Evolutionary conservation across 2,888 invertebrate genomes (phyloP).

Genomic region (Anodontia alba): DNA sequence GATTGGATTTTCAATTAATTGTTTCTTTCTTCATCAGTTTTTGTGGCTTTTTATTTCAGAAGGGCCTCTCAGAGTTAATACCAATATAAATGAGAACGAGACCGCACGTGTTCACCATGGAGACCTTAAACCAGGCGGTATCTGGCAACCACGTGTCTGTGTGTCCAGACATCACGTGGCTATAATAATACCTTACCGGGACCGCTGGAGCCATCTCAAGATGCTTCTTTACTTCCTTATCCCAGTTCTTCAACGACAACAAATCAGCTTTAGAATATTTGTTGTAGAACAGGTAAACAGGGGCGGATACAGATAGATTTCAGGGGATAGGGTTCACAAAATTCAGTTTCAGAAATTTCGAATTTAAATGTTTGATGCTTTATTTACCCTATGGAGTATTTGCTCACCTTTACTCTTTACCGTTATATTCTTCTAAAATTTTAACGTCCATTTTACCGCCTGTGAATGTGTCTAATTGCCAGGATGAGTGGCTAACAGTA

Average conservation of each 20-base stretch:
- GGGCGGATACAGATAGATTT: too few relatives aligned
- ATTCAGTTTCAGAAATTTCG: too few relatives aligned
- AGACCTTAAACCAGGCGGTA: conserved; percentile 74
- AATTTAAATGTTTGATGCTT: too few relatives aligned
- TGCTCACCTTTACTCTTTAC: too few relatives aligned
- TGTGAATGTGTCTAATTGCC: too few relatives aligned
- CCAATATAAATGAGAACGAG: neutral
- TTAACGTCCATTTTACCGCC: too few relatives aligned
- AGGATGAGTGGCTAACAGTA: too few relatives aligned
- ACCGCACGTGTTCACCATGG: neutral
- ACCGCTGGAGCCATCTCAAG: conserved; percentile 85
- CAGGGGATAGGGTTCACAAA: too few relatives aligned
- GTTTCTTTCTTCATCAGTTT: too few relatives aligned
- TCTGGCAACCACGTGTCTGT: conserved; percentile 76
- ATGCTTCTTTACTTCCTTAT: conserved; percentile 86
- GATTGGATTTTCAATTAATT: too few relatives aligned
- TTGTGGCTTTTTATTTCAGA: conserved; percentile 15
- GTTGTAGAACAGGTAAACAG: conserved; percentile 86
- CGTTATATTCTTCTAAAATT: too few relatives aligned
- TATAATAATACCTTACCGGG: conserved; percentile 84
- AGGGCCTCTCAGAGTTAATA: neutral
- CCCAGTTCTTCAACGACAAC: conserved; percentile 86
- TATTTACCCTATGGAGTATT: too few relatives aligned
- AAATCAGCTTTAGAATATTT: conserved; percentile 86
- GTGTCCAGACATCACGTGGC: conserved; percentile 80